phyloP scores from a whole-genome alignment of 2,888 invertebrate genomes.

The Ypsolopha sequella region DNA sequence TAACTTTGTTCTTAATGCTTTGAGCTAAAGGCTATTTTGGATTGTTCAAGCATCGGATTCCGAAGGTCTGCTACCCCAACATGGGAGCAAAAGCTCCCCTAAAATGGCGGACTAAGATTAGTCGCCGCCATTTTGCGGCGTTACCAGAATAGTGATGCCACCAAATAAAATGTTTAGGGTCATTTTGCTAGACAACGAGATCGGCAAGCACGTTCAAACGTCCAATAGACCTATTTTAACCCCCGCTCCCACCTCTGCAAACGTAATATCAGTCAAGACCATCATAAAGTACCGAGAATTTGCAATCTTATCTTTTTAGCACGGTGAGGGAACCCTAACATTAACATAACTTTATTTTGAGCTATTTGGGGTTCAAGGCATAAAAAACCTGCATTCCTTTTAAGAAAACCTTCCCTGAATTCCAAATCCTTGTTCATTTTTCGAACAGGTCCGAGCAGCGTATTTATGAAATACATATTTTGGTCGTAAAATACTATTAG shows the following conservation, averaged over 20 bases:
- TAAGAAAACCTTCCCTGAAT: neutral
- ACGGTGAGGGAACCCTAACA: slow-evolving; percentile 52
- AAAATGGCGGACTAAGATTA: slow-evolving; percentile 62
- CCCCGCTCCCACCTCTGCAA: slow-evolving; percentile 17
- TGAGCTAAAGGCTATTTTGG: too few relatives aligned
- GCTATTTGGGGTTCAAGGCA: slow-evolving; percentile 52
- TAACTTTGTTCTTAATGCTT: too few relatives aligned
- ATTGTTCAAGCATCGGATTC: too few relatives aligned
- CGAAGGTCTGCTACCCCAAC: slow-evolving; percentile 1
- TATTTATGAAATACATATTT: neutral
- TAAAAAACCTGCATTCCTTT: slow-evolving; percentile 23
- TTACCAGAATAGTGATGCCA: slow-evolving; percentile 58
- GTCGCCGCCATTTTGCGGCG: slow-evolving; percentile 50
- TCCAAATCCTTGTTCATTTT: neutral
- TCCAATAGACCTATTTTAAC: slow-evolving; percentile 61
- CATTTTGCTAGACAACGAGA: slow-evolving; percentile 62
- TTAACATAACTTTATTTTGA: slow-evolving; percentile 65
- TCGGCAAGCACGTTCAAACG: slow-evolving; percentile 56
- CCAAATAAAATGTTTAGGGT: slow-evolving; percentile 70
- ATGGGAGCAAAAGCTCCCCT: slow-evolving; percentile 40
- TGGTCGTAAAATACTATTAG: neutral
- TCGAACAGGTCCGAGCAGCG: neutral
- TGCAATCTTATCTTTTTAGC: slow-evolving; percentile 66
- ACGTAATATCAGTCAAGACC: slow-evolving; percentile 11
- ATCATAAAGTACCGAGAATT: slow-evolving; percentile 70